A percentile compares a stretch with the other conserved stretches of the same genome.
Evolutionary conservation across 2,888 invertebrate genomes (phyloP).

Genomic region (Pammene fasciana): DNA sequence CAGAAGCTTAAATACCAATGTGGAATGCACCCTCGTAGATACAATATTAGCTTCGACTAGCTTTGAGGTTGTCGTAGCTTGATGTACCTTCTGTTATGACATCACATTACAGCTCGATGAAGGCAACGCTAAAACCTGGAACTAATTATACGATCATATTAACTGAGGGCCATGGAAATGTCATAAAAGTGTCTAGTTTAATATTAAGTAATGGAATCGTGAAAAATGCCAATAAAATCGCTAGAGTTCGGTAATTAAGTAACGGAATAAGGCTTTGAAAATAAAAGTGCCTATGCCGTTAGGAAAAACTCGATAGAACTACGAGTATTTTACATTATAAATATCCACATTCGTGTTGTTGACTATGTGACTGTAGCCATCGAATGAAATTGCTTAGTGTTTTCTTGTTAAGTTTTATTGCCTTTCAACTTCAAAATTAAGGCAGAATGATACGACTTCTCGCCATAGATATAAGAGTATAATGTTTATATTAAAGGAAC

Average conservation of each 20-base stretch:
- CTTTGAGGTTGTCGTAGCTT: constrained; percentile 3
- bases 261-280: background rate
- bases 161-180: constrained; percentile 17
- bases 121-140: constrained; percentile 18
- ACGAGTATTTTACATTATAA: no score
- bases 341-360: no score
- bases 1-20: background rate
- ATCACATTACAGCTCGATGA: constrained; percentile 7
- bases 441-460: no score
- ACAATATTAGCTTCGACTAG: constrained; percentile 26
- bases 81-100: constrained; percentile 4
- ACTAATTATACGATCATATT: constrained; percentile 22
- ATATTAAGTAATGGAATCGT: constrained; percentile 16
- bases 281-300: background rate
- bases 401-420: no score
- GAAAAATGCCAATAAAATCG: constrained; percentile 9
- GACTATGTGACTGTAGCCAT: no score
- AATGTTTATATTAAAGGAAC: no score
- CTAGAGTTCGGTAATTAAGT: constrained; percentile 1
- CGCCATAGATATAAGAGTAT: no score
- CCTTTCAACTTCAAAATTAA: no score
- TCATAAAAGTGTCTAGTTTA: constrained; percentile 21
- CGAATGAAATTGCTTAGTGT: no score
- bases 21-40: background rate
- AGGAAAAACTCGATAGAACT: background rate